Percentiles rank a stretch among this genome's conserved stretches.
These are phyloP conservation scores for Boloria selene DNA, from an alignment of 2,888 invertebrate species.

Conservation along the genomic window DNA sequence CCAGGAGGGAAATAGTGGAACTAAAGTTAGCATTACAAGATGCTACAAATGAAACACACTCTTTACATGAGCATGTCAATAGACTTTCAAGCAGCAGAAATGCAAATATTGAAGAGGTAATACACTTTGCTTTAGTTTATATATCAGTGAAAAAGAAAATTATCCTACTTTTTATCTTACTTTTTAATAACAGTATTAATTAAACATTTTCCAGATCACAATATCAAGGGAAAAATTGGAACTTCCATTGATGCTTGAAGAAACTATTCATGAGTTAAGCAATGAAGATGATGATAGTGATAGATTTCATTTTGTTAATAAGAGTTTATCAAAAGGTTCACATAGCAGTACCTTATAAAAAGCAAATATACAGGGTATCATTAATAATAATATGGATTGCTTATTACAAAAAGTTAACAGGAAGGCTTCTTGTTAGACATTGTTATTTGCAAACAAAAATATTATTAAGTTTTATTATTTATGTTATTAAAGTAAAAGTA, in stretches of 20 bases:
- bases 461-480: background rate
- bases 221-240: constrained; percentile 60
- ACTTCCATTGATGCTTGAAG: constrained; percentile 65
- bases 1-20: constrained; percentile 85
- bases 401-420: too few species aligned
- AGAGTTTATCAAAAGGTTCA: constrained; percentile 60
- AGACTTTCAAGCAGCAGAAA: constrained; percentile 56
- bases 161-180: too few species aligned
- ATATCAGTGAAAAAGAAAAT: too few species aligned
- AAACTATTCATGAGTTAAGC: constrained; percentile 68
- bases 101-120: constrained; percentile 62
- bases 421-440: too few species aligned
- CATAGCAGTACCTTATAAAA: constrained; percentile 67
- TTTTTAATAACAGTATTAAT: background rate
- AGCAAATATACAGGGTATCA: background rate
- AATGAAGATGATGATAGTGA: constrained; percentile 69
- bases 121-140: too few species aligned
- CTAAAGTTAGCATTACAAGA: constrained; percentile 84
- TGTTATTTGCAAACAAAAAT: background rate
- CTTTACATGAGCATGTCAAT: constrained; percentile 78
- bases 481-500: constrained; percentile 11
- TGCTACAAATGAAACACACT: constrained; percentile 83
- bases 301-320: constrained; percentile 53
- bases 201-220: constrained; percentile 55
- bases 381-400: too few species aligned